Evolutionary conservation across 2,113 vertebrate genomes (phyloP).

Genomic region (Ascaphus truei): DNA sequence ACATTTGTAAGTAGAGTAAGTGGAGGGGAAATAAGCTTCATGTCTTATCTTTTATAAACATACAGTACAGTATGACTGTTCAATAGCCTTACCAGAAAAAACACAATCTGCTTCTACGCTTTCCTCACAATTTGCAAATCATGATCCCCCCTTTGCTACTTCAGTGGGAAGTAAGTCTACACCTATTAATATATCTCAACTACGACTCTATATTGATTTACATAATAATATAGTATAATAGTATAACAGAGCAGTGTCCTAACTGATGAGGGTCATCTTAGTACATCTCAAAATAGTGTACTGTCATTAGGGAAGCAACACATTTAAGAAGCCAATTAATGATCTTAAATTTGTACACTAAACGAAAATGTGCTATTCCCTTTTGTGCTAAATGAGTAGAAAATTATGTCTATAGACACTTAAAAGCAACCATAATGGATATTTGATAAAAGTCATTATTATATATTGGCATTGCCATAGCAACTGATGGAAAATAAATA

Average conservation of each 20-base stretch:
- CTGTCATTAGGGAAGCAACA: constrained; percentile 21
- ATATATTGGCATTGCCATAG: constrained; percentile 8
- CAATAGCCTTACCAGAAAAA: not conserved
- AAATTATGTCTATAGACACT: constrained; percentile 14
- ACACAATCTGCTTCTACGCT: not conserved
- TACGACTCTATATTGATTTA: constrained; percentile 18
- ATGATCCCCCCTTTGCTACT: not conserved
- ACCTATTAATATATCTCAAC: not conserved
- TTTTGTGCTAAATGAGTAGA: constrained; percentile 10
- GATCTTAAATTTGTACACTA: not conserved
- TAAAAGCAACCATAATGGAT: constrained; percentile 6
- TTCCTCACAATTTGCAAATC: not conserved
- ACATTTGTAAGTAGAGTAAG: not conserved
- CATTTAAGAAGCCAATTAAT: constrained; percentile 19
- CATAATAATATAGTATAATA: not conserved
- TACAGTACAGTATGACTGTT: no score
- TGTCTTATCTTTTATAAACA: not conserved
- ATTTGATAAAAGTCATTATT: constrained; percentile 30
- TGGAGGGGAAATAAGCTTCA: not conserved
- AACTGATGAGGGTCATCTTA: constrained; percentile 18
- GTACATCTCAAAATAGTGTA: constrained; percentile 8
- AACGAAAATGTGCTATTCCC: constrained; percentile 14
- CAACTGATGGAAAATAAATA: constrained; percentile 4
- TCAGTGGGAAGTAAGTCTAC: not conserved
- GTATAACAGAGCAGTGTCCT: not conserved